Evolutionary conservation across 2,888 invertebrate species (phyloP).

Genomic region (Elegia similella): DNA sequence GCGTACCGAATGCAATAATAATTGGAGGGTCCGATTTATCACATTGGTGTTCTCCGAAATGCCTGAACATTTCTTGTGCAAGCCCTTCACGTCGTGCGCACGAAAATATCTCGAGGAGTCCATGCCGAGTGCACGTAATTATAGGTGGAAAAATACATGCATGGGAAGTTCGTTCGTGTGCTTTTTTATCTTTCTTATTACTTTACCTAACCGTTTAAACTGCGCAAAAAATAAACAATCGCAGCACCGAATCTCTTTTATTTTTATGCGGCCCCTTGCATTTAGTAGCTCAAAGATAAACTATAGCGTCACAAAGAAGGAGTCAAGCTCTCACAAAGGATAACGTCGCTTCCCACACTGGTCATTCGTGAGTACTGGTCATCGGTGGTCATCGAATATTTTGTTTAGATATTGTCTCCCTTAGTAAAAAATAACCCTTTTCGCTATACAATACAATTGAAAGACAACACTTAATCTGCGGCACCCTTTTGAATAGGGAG

Average conservation of each 20-base stretch:
- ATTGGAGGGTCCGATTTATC: constrained; percentile 80
- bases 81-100: constrained; percentile 76
- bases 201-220: constrained; percentile 61
- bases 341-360: constrained; percentile 73
- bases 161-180: constrained; percentile 62
- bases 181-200: constrained; percentile 60
- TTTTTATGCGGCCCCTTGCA: constrained; percentile 55
- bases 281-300: constrained; percentile 49
- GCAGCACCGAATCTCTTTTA: constrained; percentile 45
- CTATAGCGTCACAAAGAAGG: constrained; percentile 60
- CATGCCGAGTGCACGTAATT: constrained; percentile 72
- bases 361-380: constrained; percentile 72
- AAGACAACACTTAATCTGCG: constrained; percentile 58
- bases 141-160: constrained; percentile 74
- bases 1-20: constrained; percentile 77
- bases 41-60: constrained; percentile 76
- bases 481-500: constrained; percentile 60
- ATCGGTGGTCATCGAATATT: constrained; percentile 72
- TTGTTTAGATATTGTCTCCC: constrained; percentile 63
- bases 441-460: constrained; percentile 49
- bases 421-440: constrained; percentile 62
- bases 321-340: constrained; percentile 64
- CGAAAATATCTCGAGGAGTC: constrained; percentile 74
- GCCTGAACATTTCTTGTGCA: constrained; percentile 75
- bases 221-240: constrained; percentile 67